Evolutionary conservation across 2,888 invertebrate genomes (phyloP), one percentile per base, ranked within the genome.

Genomic region (Morpho achilles): DNA sequence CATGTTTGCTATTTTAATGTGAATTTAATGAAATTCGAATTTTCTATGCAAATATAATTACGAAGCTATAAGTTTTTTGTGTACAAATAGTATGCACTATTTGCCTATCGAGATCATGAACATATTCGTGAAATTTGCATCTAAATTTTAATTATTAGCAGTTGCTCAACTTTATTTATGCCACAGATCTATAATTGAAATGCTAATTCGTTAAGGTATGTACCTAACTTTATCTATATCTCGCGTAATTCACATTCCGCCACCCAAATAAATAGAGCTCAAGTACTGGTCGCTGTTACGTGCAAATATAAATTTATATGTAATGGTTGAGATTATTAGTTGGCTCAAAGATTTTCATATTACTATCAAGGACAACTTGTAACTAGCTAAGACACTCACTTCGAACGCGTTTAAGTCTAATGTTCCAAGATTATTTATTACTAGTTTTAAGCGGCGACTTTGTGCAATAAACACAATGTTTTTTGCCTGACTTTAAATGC

Each of bases 171-270:
- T 44, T 56, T 53, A 60, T 60, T 58, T 60, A 60, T 60, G 44
- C 40, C 47, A 51, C 54, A 40, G 44, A 43, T 22, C 48, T 48
- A 47, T 54, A 61, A 61, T 54, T 58, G 48, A 22, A 51, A 47
- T 53, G 46, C 47, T 16, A 60, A 61, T 61, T 58, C 41, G 46
- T 53, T 40, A 7, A 53, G 52, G n/a, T 46, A 46, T 46, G 50
- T 50, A 50, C 46, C 41, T 46, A 46, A 44, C 22, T 16, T 44
- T 51, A 45, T 58, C 44, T 54, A 48, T 32, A 32, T 16, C 8
- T 53, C 53, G 46, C 51, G 48, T 53, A 61, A 61, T 61, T 56
- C 53, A 59, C 50, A 61, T 61, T 61, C 59, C 50, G 8, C 43
- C 23, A 8, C 47, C 40, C 46, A 10, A 53, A 61, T 53, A 47